Base-by-base conservation (phyloP, 1,140 invertebrate genomes). In the Anoplophora glabripennis region DNA sequence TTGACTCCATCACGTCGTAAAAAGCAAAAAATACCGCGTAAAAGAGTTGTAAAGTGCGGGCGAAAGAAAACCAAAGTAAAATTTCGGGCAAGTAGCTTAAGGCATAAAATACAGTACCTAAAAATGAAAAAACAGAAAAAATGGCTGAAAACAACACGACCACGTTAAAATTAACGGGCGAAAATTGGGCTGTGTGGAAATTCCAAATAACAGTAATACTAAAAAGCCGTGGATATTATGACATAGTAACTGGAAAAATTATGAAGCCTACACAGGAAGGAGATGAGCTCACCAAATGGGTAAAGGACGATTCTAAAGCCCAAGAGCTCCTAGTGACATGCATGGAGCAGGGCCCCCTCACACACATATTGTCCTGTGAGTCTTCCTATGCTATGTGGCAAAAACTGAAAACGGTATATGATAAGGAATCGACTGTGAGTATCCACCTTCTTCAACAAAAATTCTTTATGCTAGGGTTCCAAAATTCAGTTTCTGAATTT, bases 381-480 rank as follows among this genome's bases (percentile, higher is more conserved):
- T 59, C 52, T 35, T 63, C 74, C 18, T 54, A 63, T 15, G 69
- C 74, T n/a, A 57, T 76, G 65, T 76, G 68, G 63, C 38, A 62
- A 0, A 74, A 73, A 55, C 41, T 76, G 7, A 61, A 61, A 35
- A 28, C 63, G 3, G 61, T 76, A 0, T 72, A 71, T 58, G 69
- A 75, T 48, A 68, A 69, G 28, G 67, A 73, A 54, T 68, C 67
- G 0, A 63, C 69, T 34, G 56, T 65, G 40, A 65, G 58, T 14
- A 51, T 68, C 12, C 67, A 73, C 52, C 36, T 61, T 65, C 18
- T 54, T 15, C 41, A 74, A 45, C 63, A 75, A 34, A 54, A 72
- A 21, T 75, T 70, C 47, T 77, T 71, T 44, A 59, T 44, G 17
- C 54, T 54, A 5, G 38, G 44, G 28, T 54, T 54, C 33, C 15